Conservation (phyloP, 2,113 vertebrate genomes). For the Theropithecus gelada region DNA sequence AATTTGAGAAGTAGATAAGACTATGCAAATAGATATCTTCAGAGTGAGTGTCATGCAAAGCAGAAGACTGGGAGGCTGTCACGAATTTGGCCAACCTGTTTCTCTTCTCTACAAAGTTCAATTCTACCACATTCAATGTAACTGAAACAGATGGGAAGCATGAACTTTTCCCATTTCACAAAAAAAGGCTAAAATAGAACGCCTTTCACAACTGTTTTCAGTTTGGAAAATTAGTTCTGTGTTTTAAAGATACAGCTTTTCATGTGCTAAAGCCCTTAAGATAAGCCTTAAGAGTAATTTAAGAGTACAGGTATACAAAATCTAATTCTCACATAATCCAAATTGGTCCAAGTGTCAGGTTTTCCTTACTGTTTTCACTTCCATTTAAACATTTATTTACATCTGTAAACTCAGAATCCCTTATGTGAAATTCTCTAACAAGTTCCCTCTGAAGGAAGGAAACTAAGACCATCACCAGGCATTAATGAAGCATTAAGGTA, state of each 20-base stretch:
- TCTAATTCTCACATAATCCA: background rate
- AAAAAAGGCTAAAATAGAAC: slow-evolving; percentile 12
- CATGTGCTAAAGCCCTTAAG: slow-evolving; percentile 27
- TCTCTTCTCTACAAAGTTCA: background rate
- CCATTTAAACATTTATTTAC: slow-evolving; percentile 20
- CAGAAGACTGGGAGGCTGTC: background rate
- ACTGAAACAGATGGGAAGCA: background rate
- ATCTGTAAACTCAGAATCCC: slow-evolving; percentile 8
- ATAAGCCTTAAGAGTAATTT: background rate
- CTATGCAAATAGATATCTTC: background rate
- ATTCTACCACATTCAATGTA: background rate
- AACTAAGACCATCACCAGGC: background rate
- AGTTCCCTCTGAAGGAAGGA: background rate
- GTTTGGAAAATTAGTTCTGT: slow-evolving; percentile 46
- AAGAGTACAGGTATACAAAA: slow-evolving; percentile 30
- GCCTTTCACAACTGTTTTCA: background rate
- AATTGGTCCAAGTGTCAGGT: background rate
- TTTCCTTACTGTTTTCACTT: slow-evolving; percentile 27
- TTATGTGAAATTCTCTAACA: background rate
- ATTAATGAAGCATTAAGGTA: background rate
- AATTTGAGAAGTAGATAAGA: background rate
- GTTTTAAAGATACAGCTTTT: slow-evolving; percentile 35
- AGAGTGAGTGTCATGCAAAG: background rate
- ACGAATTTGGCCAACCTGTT: background rate
- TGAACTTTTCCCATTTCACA: background rate